These are phyloP conservation scores for Drosophila novamexicana DNA, from an alignment of 1,140 invertebrate species.

Conservation along the genomic window DNA sequence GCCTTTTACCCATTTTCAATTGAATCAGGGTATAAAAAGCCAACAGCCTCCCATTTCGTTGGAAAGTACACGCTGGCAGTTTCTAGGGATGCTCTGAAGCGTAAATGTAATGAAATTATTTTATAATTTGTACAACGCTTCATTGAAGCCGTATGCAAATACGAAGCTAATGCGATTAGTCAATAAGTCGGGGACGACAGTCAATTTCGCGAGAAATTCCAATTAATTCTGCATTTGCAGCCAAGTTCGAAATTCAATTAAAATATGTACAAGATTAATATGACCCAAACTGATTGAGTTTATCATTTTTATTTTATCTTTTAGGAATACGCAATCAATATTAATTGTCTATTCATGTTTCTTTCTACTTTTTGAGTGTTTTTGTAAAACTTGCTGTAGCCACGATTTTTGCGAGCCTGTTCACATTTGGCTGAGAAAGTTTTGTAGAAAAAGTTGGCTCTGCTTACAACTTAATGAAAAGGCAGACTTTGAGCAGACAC, in stretches of 20 bases:
- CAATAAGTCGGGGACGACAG: conserved; percentile 27
- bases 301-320: conserved; percentile 17
- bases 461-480: conserved; percentile 70
- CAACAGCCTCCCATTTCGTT: not conserved
- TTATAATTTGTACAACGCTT: conserved; percentile 55
- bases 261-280: conserved; percentile 63
- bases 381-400: conserved; percentile 25
- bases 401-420: conserved; percentile 31
- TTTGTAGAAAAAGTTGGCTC: conserved; percentile 51
- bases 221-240: conserved; percentile 76
- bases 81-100: conserved; percentile 18
- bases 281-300: conserved; percentile 41
- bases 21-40: not conserved
- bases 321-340: conserved; percentile 46
- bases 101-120: conserved; percentile 51
- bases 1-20: too few relatives aligned
- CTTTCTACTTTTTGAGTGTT: conserved; percentile 17
- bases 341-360: conserved; percentile 64
- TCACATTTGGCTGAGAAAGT: conserved; percentile 49
- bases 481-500: conserved; percentile 51
- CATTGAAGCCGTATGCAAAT: conserved; percentile 52
- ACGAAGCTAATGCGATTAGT: conserved; percentile 66
- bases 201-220: conserved; percentile 48
- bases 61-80: not conserved
- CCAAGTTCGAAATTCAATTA: conserved; percentile 66